Percentiles rank a stretch among this genome's conserved stretches.
These are phyloP conservation scores for Crenuchus spilurus DNA, from an alignment of 2,797 vertebrate genomes.

Conservation along the genomic window DNA sequence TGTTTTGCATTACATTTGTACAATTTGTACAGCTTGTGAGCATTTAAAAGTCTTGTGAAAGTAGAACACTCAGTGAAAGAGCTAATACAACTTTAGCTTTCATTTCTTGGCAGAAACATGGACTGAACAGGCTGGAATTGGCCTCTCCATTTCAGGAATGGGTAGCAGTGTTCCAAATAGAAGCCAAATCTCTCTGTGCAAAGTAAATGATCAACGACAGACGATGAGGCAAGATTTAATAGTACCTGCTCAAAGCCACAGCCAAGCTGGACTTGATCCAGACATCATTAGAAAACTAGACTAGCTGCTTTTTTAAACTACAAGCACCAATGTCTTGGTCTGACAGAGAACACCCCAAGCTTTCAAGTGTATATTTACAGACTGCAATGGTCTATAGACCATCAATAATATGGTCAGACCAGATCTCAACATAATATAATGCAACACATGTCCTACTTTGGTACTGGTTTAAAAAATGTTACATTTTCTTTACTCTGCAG, in stretches of 20 bases:
- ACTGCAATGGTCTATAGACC: too few relatives aligned
- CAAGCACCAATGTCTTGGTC: not conserved
- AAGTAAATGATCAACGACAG: not conserved
- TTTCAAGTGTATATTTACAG: too few relatives aligned
- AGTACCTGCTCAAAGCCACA: not conserved
- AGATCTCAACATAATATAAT: too few relatives aligned
- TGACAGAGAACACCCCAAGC: not conserved
- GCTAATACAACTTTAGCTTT: not conserved
- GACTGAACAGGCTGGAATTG: not conserved
- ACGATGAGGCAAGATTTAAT: not conserved
- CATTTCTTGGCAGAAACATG: not conserved
- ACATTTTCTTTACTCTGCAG: too few relatives aligned
- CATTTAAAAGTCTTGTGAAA: not conserved
- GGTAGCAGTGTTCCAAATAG: not conserved
- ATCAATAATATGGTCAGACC: too few relatives aligned
- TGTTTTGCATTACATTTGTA: not conserved
- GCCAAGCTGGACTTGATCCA: conserved; percentile 1
- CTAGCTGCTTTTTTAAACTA: not conserved
- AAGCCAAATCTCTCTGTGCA: not conserved
- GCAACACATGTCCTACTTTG: too few relatives aligned
- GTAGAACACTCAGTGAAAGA: not conserved
- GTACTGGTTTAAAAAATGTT: too few relatives aligned
- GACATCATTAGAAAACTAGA: not conserved
- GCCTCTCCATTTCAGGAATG: not conserved
- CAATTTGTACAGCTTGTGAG: not conserved